Base-by-base conservation (phyloP, 2,888 invertebrate species). In the Brenthis hecate region DNA sequence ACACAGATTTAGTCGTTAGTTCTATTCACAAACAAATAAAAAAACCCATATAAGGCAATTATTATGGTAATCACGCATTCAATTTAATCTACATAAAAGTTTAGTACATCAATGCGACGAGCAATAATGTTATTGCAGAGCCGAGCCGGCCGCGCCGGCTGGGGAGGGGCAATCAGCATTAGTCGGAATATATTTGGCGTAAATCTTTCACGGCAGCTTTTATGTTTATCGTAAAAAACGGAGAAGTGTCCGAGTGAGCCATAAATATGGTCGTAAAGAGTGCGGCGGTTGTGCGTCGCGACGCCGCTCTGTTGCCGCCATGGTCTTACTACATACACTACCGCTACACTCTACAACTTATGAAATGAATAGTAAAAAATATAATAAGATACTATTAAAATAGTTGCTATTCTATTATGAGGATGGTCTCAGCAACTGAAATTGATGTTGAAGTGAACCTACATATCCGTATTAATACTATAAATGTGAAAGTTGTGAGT, bases 201-300 rank as follows among this genome's bases (percentile, higher is more conserved):
- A 92, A 91, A 92, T 91, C 91, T 90, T 90, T 85, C 88, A 85
- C 89, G 89, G 87, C 85, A 85, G 87, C 86, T 89, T 91, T 92
- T 90, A 92, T 91, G 92, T 90, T 84, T 91, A 90, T 91, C 91
- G 89, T 92, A 91, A 92, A 92, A 91, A 91, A 89, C 87, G 87
- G 79, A 77, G 84, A 82, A 86, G 89, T 88, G 91, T 88, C 89
- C 88, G 81, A 76, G 81, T 82, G 84, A 82, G 85, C 86, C 81
- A 85, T 91, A 91, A 91, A 91, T 90, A 89, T 84, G 80, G 81
- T 87, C 90, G 87, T 90, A 90, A 91, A 90, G 80, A 79, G 74
- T 70, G 76, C 73, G 54, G 68, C 67, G 66, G 56, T 70, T 69
- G 48, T 23, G 56, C 70, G 32, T 28, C n/a, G 63, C 57, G 53